A percentile compares a stretch with the other conserved stretches of the same genome.
Conservation (phyloP, 2,888 invertebrate genomes). For the Agrotis clavis region DNA sequence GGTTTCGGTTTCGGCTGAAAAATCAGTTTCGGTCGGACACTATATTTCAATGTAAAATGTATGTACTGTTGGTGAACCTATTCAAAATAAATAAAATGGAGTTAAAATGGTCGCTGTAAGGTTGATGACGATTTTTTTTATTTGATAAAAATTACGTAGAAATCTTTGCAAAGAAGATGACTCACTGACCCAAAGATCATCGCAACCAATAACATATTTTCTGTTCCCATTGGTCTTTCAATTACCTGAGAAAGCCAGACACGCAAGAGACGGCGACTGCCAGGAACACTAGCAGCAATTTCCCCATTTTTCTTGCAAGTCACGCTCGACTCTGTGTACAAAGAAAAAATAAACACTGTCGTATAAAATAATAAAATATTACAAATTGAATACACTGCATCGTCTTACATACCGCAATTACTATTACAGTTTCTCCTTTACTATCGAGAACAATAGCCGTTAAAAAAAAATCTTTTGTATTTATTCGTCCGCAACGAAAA, state of each 20-base stretch:
- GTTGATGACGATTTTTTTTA: too few relatives aligned
- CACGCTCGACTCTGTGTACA: slow-evolving; percentile 62
- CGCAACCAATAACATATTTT: neutral
- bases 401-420: slow-evolving; percentile 43
- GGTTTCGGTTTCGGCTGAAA: too few relatives aligned
- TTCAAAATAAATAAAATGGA: too few relatives aligned
- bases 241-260: slow-evolving; percentile 79
- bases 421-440: neutral
- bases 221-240: neutral
- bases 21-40: too few relatives aligned
- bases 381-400: neutral
- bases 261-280: slow-evolving; percentile 75
- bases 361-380: slow-evolving; percentile 2
- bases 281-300: slow-evolving; percentile 74
- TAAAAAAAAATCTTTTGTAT: slow-evolving; percentile 25
- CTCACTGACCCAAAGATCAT: too few relatives aligned
- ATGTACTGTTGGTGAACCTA: too few relatives aligned
- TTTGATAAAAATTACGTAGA: too few relatives aligned
- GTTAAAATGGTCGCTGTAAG: neutral
- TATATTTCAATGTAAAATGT: too few relatives aligned
- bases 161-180: too few relatives aligned
- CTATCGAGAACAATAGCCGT: slow-evolving; percentile 5
- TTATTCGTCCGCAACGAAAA: slow-evolving; percentile 36
- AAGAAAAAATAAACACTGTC: slow-evolving; percentile 30
- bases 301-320: slow-evolving; percentile 80